Evolutionary conservation across 1,140 invertebrate species (phyloP), one percentile per base, ranked within the genome.

Genomic region (Carposina sasakii): DNA sequence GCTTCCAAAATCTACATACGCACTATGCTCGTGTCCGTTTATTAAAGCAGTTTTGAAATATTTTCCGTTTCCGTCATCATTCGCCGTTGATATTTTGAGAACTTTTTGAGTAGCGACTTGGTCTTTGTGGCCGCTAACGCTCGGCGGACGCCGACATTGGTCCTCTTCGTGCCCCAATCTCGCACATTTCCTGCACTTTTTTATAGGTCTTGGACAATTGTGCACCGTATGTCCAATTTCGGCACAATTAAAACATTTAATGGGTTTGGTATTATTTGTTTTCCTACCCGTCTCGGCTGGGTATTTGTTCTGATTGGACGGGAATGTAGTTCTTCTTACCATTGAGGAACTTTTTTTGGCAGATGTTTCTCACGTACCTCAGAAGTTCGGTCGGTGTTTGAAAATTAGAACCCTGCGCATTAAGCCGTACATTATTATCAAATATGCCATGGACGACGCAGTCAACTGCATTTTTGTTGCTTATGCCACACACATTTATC

Each of bases 371-470:
- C 23, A 48, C 19, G n/a, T 48, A 48, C 19, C 36, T 6, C 6
- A 48, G 46, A 3, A 48, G 21, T 15, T 48, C 40, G 20, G 28
- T 36, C 1, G 46, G 21, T 3, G 4, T 36, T 28, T 48, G 39
- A 20, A 48, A 48, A 28, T 48, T 48, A 17, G 34, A n/a, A n/a
- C 10, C 46, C 26, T 48, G 46, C 1, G 46, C 46, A 21, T 48
- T 48, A 48, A 17, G 19, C 30, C 23, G 3, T n/a, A 48, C 40
- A 28, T 48, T 48, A 30, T 26, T 6, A 23, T 48, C 46, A 15
- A 17, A 48, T 5, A 48, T 48, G 12, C 46, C 46, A 3, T 48
- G 46, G 17, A 48, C 40, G 26, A 48, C 40, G 36, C 46, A 39
- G 10, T 39, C 36, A 10, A 39, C 36, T 17, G 36, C 36, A 20